These are phyloP conservation scores for Drosophila pallidifrons DNA, from an alignment of 1,140 invertebrate genomes.

Conservation along the genomic window DNA sequence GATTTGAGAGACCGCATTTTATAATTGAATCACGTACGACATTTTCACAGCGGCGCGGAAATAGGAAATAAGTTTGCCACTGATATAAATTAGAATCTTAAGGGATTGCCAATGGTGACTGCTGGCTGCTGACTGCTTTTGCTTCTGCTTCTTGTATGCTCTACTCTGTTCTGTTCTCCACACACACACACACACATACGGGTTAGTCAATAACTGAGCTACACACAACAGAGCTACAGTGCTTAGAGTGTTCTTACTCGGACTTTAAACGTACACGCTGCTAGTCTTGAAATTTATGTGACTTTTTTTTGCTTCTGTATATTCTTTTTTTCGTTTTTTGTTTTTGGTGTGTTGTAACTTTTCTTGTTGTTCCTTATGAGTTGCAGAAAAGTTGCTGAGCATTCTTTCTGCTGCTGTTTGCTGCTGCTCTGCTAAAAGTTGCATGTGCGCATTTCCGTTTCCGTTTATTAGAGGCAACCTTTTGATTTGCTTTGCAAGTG, in stretches of 20 bases:
- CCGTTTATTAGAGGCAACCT: slow-evolving; percentile 75
- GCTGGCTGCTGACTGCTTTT: slow-evolving; percentile 2
- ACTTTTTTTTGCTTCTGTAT: slow-evolving; percentile 22
- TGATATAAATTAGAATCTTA: slow-evolving; percentile 84
- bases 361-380: slow-evolving; percentile 23
- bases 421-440: slow-evolving; percentile 51
- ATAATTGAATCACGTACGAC: slow-evolving; percentile 85
- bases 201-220: slow-evolving; percentile 70
- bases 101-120: slow-evolving; percentile 64
- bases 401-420: slow-evolving; percentile 3
- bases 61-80: slow-evolving; percentile 81
- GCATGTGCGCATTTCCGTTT: slow-evolving; percentile 76
- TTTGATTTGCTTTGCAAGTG: slow-evolving; percentile 79
- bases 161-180: neutral
- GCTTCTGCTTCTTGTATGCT: neutral
- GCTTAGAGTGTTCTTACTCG: slow-evolving; percentile 35
- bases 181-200: neutral
- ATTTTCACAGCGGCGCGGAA: slow-evolving; percentile 70
- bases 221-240: slow-evolving; percentile 17
- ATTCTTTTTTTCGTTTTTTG: neutral
- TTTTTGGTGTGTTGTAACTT: slow-evolving; percentile 12
- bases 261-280: slow-evolving; percentile 53
- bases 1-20: slow-evolving; percentile 84
- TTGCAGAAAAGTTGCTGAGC: slow-evolving; percentile 53
- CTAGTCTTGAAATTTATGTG: slow-evolving; percentile 64